Conservation (phyloP, 1,140 invertebrate genomes). For the Tetragonula clypearis region DNA sequence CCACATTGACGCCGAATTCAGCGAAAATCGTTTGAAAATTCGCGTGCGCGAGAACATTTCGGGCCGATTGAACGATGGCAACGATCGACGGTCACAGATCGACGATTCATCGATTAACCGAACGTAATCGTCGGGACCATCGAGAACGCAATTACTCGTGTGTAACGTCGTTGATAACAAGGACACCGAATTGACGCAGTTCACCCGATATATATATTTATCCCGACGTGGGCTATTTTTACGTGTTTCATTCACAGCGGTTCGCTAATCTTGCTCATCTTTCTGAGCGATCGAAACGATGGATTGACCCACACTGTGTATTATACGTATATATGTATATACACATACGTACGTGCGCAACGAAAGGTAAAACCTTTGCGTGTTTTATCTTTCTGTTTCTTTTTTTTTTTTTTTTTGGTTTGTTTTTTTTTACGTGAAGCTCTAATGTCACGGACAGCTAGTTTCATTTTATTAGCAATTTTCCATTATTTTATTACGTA, state of each 20-base stretch:
- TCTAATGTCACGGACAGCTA: too few species aligned
- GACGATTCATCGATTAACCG: constrained; percentile 18
- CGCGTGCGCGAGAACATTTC: too few species aligned
- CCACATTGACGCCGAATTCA: too few species aligned
- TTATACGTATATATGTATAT: too few species aligned
- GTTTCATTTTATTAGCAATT: too few species aligned
- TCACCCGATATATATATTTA: background rate
- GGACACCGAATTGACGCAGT: constrained; percentile 20
- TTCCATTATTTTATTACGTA: too few species aligned
- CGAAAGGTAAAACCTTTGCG: too few species aligned
- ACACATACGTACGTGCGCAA: too few species aligned
- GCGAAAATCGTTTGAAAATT: background rate
- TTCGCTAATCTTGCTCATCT: background rate
- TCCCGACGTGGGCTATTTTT: constrained; percentile 5
- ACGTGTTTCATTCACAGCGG: background rate
- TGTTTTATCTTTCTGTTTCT: too few species aligned
- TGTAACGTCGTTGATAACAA: constrained; percentile 31
- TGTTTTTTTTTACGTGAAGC: too few species aligned
- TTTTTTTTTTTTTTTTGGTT: too few species aligned
- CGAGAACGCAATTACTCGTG: constrained; percentile 27
- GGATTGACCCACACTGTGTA: background rate
- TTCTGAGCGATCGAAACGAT: background rate
- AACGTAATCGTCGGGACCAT: background rate
- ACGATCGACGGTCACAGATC: background rate
- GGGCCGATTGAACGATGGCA: background rate